Evolutionary conservation across 2,888 invertebrate species (phyloP).

Genomic region (Sturmia bella): DNA sequence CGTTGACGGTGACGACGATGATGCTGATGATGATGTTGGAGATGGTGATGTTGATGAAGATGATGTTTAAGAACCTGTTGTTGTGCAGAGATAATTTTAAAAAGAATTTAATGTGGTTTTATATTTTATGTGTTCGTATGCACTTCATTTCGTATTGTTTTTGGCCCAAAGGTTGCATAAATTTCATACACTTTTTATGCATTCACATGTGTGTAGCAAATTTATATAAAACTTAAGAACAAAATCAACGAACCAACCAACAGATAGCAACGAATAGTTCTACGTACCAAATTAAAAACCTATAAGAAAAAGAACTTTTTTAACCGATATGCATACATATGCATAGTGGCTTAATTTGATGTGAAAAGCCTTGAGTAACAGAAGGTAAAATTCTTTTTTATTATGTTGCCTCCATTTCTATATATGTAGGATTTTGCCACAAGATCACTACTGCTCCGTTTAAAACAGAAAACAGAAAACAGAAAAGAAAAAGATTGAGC

Average conservation of each 20-base stretch:
- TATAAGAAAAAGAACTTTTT: slow-evolving; percentile 1
- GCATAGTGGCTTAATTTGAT: slow-evolving; percentile 63
- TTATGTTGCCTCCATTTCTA: neutral
- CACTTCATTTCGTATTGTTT: neutral
- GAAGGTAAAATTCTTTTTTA: slow-evolving; percentile 18
- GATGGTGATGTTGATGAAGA: neutral
- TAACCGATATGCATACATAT: slow-evolving; percentile 1
- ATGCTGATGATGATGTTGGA: neutral
- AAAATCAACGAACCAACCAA: neutral
- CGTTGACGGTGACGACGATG: neutral
- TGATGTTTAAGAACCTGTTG: slow-evolving; percentile 60
- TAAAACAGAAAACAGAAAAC: neutral
- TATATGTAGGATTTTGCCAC: slow-evolving; percentile 23
- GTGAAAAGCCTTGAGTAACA: slow-evolving; percentile 60
- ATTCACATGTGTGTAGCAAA: neutral
- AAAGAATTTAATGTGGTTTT: slow-evolving; percentile 59
- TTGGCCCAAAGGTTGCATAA: slow-evolving; percentile 44
- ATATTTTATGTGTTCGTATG: slow-evolving; percentile 6
- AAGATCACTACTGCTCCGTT: neutral
- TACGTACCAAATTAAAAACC: neutral
- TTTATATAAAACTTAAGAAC: slow-evolving; percentile 23
- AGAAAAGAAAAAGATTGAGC: no score
- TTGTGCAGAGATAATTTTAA: slow-evolving; percentile 49
- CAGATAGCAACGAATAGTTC: neutral
- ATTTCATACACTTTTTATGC: slow-evolving; percentile 8